Percentiles rank a stretch among this genome's conserved stretches.
Conservation (phyloP, 2,113 vertebrate species). For the Salvelinus alpinus region DNA sequence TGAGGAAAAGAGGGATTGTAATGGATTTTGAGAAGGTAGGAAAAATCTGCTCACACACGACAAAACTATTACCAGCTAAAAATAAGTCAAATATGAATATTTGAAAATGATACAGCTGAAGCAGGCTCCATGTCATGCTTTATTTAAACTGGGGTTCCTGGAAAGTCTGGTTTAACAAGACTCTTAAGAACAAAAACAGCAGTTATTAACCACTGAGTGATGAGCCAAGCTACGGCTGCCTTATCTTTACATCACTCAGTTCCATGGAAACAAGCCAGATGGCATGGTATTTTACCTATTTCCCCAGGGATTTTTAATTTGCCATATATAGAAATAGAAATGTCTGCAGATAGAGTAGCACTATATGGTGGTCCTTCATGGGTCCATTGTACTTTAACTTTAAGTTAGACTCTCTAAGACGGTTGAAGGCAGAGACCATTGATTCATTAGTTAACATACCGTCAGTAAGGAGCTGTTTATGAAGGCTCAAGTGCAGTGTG, state of each 20-base stretch:
- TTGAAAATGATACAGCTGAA: conserved; percentile 5
- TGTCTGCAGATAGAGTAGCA: not conserved
- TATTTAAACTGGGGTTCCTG: conserved; percentile 37
- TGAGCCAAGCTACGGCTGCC: conserved; percentile 38
- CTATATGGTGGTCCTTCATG: too few species aligned
- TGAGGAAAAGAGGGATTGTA: not conserved
- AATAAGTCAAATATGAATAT: not conserved
- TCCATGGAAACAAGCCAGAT: conserved; percentile 24
- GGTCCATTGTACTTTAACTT: too few species aligned
- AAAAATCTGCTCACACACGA: not conserved
- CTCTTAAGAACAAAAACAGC: conserved; percentile 64
- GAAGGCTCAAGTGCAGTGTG: too few species aligned
- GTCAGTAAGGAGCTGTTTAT: too few species aligned
- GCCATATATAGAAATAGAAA: conserved; percentile 9
- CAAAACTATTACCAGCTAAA: not conserved
- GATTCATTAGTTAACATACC: too few species aligned
- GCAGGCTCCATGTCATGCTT: conserved; percentile 26
- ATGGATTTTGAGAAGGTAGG: conserved; percentile 1
- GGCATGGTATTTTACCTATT: not conserved
- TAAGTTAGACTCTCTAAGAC: too few species aligned
- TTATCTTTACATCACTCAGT: conserved; percentile 18
- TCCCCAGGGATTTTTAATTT: too few species aligned
- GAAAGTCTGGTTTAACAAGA: conserved; percentile 44
- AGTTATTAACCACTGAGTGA: conserved; percentile 48
- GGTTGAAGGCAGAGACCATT: too few species aligned